Evolutionary conservation across 2,113 vertebrate genomes (phyloP).

Genomic region (Chloropsis hardwickii): DNA sequence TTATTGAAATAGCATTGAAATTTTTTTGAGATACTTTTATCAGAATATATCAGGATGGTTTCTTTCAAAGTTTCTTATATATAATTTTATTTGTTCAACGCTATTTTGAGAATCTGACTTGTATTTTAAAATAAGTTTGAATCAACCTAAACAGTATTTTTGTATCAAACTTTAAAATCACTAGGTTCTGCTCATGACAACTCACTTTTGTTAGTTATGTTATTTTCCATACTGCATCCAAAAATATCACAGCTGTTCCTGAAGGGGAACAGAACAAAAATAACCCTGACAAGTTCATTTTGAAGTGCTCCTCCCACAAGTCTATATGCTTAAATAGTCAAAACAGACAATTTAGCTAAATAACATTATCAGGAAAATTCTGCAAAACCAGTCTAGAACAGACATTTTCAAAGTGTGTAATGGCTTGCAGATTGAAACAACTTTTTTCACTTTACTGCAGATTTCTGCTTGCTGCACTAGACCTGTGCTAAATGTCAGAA

Average conservation of each 20-base stretch:
- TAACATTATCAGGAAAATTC: neutral
- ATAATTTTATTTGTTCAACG: neutral
- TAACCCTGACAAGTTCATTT: neutral
- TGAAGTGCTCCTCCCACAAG: neutral
- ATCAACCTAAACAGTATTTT: neutral
- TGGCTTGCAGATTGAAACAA: neutral
- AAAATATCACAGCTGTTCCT: conserved; percentile 12
- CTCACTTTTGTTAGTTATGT: neutral
- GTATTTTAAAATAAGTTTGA: neutral
- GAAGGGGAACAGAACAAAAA: conserved; percentile 14
- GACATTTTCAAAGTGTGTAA: neutral
- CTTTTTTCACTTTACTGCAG: neutral
- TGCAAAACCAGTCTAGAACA: neutral
- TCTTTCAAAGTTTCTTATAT: neutral
- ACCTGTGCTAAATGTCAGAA: neutral
- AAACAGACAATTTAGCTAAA: neutral
- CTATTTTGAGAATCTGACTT: neutral
- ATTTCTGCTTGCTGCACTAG: neutral
- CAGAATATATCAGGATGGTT: neutral
- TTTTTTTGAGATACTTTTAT: neutral
- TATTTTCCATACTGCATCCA: neutral
- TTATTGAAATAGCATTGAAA: neutral
- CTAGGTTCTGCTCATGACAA: neutral
- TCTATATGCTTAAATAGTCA: neutral
- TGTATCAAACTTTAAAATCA: neutral